Conservation (phyloP, 2,113 vertebrate species). For the Proteles cristata region DNA sequence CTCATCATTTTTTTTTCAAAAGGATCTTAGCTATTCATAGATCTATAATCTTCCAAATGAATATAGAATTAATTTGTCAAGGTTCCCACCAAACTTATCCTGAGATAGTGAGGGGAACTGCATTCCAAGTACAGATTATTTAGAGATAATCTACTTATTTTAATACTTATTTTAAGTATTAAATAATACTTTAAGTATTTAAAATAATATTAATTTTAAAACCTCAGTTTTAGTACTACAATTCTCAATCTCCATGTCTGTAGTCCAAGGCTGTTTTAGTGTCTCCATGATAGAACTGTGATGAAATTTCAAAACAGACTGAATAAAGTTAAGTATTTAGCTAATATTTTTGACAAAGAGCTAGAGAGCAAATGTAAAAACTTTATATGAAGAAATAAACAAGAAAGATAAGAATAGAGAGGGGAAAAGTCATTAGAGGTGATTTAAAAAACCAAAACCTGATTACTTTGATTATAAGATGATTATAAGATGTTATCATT, state of each 20-base stretch:
- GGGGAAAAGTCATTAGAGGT: background rate
- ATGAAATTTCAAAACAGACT: background rate
- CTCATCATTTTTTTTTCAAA: background rate
- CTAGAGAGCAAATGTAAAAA: background rate
- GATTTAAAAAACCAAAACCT: background rate
- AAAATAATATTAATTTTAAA: background rate
- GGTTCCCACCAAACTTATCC: background rate
- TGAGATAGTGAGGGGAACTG: background rate
- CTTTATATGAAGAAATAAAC: background rate
- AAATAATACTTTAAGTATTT: no score
- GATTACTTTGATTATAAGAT: background rate
- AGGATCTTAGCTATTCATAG: background rate
- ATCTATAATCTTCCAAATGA: background rate
- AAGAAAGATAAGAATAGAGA: background rate
- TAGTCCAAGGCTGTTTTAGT: background rate
- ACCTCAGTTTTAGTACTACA: background rate
- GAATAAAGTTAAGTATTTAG: background rate
- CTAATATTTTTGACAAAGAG: background rate
- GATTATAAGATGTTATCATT: background rate
- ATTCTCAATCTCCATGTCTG: background rate
- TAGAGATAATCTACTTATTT: background rate
- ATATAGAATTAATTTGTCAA: background rate
- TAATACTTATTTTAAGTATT: background rate
- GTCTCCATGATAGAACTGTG: background rate
- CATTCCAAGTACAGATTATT: background rate